Base-by-base conservation (phyloP, 2,797 vertebrate species). In the Leptodactylus fallax region DNA sequence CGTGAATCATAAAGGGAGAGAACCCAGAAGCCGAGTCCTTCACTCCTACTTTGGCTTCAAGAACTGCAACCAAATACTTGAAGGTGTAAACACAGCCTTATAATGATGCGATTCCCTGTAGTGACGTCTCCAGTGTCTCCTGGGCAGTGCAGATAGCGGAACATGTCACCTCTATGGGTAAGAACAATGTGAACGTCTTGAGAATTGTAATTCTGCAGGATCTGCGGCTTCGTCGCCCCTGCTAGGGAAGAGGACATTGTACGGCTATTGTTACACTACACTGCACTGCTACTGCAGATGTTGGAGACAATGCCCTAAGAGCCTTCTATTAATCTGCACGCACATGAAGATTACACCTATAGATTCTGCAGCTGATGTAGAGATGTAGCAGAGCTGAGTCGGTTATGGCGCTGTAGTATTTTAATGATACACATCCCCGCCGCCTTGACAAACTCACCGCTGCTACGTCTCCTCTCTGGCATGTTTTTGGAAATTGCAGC, bases 171-270 rank as follows among this genome's bases (percentile, higher is more conserved):
- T 14, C n/a, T 23, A 11, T 0, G 65, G 4, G 23, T 3, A 69
- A 3, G 5, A 69, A 74, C 5, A 10, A 9, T 21, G 45, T 7
- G 23, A 3, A 51, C 21, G 7, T 53, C 47, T 53, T 11, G 3
- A 51, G 74, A n/a, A 77, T 77, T 77, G 53, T n/a, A 53, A 77
- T 77, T 77, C 74, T 77, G 74, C 74, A 74, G 67, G 8, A 7
- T 63, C 5, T 21, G 56, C 12, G 56, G 21, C 67, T 21, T 23
- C 36, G 49, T 53, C 60, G 5, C 58, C 21, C 3, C 79, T 60
- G 79, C 10, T 21, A n/a, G 11, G n/a, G 21, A 49, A 0, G 77
- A 17, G 23, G 25, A 36, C 77, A 17, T 8, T 3, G 17, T 60
- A 79, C 13, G 19, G n/a, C 76, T 4, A 56, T 55, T 9, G 78